phyloP scores from a whole-genome alignment of 2,113 vertebrate genomes.

The Crotalus helleri region DNA sequence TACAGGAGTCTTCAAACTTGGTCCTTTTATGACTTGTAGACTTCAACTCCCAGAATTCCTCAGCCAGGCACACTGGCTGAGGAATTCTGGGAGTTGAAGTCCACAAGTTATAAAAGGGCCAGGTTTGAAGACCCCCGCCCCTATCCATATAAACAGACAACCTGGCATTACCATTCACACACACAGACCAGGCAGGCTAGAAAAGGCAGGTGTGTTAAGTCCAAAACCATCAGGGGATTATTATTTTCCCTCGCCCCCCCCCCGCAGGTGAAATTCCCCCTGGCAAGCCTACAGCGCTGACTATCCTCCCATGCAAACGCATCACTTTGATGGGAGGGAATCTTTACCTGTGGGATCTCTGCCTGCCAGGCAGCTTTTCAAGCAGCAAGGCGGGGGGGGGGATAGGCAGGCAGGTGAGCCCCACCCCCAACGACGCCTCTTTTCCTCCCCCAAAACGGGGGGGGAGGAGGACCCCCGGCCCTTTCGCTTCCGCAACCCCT shows the following conservation, averaged over 20 bases:
- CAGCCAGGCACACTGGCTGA: too few species aligned
- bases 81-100: too few species aligned
- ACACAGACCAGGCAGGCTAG: background rate
- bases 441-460: background rate
- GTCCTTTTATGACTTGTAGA: too few species aligned
- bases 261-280: background rate
- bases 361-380: background rate
- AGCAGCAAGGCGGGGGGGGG: too few species aligned
- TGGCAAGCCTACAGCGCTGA: background rate
- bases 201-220: background rate
- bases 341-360: background rate
- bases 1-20: too few species aligned
- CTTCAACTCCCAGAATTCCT: too few species aligned
- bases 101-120: too few species aligned
- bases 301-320: background rate
- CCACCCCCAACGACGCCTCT: background rate
- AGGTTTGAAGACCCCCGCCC: background rate
- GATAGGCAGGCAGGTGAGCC: background rate
- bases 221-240: too few species aligned
- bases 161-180: background rate
- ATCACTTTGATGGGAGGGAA: background rate
- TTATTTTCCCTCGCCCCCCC: background rate
- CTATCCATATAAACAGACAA: background rate
- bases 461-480: background rate
- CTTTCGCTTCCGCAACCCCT: background rate